Percentiles rank a stretch among this genome's conserved stretches.
phyloP scores from a whole-genome alignment of 2,888 invertebrate species.

The Cordilura impudica region DNA sequence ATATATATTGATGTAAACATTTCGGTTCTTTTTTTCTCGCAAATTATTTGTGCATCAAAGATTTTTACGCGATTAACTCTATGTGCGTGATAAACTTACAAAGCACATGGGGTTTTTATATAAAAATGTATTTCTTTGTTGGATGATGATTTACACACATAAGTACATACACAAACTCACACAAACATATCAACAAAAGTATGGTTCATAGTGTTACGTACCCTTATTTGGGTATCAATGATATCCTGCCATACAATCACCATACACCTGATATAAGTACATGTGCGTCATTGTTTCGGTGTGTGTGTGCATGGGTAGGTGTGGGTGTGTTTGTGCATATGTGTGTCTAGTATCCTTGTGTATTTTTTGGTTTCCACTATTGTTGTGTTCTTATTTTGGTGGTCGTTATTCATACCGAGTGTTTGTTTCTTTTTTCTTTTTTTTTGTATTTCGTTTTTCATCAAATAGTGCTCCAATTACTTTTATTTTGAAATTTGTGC shows the following conservation, averaged over 20 bases:
- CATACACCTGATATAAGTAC: background rate
- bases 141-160: background rate
- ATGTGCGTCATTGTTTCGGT: too few relatives aligned
- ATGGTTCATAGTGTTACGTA: background rate
- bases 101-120: background rate
- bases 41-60: background rate
- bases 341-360: background rate
- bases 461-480: conserved; percentile 64
- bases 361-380: background rate
- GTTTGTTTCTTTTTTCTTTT: conserved; percentile 20
- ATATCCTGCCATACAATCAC: background rate
- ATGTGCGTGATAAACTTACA: background rate
- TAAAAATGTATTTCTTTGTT: background rate
- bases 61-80: conserved; percentile 1
- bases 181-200: too few relatives aligned
- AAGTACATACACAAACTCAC: too few relatives aligned
- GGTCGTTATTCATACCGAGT: conserved; percentile 12
- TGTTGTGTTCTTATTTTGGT: conserved; percentile 27
- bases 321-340: background rate
- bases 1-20: conserved; percentile 10
- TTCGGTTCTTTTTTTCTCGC: background rate
- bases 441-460: conserved; percentile 47
- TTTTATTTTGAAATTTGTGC: conserved; percentile 64
- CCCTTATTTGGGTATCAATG: conserved; percentile 8
- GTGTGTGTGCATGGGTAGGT: background rate